Evolutionary conservation across 2,888 invertebrate genomes (phyloP).

Genomic region (Amiota mariae): DNA sequence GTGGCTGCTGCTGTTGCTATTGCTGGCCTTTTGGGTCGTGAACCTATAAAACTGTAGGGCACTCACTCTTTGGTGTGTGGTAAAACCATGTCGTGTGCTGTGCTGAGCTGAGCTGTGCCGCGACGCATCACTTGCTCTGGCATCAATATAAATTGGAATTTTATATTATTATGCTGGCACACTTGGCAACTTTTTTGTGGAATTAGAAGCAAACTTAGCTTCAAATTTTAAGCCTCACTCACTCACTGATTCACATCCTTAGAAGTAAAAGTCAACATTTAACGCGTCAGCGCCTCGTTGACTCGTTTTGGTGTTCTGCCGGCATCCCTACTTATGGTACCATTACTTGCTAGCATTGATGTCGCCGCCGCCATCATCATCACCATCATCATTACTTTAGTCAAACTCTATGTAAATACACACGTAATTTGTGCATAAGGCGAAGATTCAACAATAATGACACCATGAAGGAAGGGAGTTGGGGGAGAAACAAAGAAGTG

Average conservation of each 20-base stretch:
- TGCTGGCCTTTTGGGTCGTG: slow-evolving; percentile 25
- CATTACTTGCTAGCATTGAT: too few species aligned
- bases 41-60: neutral
- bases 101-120: neutral
- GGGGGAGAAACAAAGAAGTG: slow-evolving; percentile 40
- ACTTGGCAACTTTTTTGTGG: slow-evolving; percentile 14
- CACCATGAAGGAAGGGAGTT: neutral
- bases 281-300: slow-evolving; percentile 64
- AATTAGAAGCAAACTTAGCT: neutral
- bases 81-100: neutral
- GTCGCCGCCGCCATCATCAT: too few species aligned
- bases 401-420: slow-evolving; percentile 38
- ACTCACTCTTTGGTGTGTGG: neutral
- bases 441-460: neutral
- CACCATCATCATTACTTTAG: neutral
- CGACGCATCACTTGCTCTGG: neutral
- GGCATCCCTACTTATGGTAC: slow-evolving; percentile 41
- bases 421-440: slow-evolving; percentile 41
- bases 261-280: slow-evolving; percentile 49
- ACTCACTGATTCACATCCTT: neutral
- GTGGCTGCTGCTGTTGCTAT: slow-evolving; percentile 11
- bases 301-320: slow-evolving; percentile 42
- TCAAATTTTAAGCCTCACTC: neutral
- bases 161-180: slow-evolving; percentile 25
- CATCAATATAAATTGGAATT: slow-evolving; percentile 17